phyloP scores from a whole-genome alignment of 2,113 vertebrate species.

The Epinephelus lanceolatus region DNA sequence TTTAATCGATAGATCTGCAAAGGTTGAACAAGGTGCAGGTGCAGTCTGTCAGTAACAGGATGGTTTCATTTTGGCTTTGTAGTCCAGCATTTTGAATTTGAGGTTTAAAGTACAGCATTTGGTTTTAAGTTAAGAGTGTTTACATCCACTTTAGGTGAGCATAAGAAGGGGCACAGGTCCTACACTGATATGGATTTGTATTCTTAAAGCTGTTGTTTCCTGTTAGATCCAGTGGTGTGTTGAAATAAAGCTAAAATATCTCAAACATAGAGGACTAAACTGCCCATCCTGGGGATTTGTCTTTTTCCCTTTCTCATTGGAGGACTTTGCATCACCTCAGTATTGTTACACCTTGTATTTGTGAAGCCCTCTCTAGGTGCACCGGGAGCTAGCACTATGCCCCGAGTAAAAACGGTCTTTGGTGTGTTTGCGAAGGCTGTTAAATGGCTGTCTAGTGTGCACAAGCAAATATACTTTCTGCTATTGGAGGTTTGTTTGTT shows the following conservation, averaged over 20 bases:
- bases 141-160: not conserved
- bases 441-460: constrained; percentile 30
- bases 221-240: not conserved
- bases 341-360: not conserved
- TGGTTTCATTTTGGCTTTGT: not conserved
- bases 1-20: not conserved
- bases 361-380: not conserved
- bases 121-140: not conserved
- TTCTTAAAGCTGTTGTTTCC: not conserved
- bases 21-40: not conserved
- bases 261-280: not conserved
- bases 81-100: not conserved
- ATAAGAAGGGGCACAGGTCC: not conserved
- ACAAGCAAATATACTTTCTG: constrained; percentile 29
- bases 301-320: not conserved
- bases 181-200: not conserved
- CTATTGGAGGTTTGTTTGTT: constrained; percentile 40
- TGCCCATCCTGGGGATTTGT: not conserved
- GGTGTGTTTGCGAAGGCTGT: constrained; percentile 36
- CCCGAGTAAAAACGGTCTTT: constrained; percentile 4
- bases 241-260: not conserved
- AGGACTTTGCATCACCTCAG: not conserved
- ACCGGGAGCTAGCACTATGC: not conserved
- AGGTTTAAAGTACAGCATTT: not conserved
- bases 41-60: not conserved